Percentiles rank a stretch among this genome's conserved stretches.
These are phyloP conservation scores for Promerops cafer DNA, from an alignment of 2,113 vertebrate species.

Conservation along the genomic window DNA sequence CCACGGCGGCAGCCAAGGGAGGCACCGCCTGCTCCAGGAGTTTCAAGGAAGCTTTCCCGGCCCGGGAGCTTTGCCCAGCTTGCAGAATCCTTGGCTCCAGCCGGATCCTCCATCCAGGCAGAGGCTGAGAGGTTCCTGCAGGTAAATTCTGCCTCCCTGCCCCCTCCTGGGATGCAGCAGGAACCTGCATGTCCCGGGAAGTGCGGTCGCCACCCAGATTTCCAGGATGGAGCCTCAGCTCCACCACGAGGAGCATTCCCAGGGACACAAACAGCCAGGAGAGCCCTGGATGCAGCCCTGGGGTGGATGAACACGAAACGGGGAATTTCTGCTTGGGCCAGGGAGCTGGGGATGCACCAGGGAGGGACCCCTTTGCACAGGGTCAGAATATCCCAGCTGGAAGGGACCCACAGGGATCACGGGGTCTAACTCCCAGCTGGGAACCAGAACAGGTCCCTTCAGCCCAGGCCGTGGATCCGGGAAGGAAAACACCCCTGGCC, in stretches of 20 bases:
- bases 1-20: constrained; percentile 44
- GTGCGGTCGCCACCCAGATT: background rate
- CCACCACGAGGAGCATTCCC: background rate
- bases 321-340: fast-evolving
- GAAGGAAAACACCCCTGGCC: background rate
- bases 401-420: fast-evolving
- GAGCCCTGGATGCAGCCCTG: background rate
- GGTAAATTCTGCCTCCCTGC: constrained; percentile 24
- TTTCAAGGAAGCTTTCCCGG: constrained; percentile 40
- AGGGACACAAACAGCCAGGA: background rate
- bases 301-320: background rate
- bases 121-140: constrained; percentile 29
- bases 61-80: constrained; percentile 28
- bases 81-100: constrained; percentile 32
- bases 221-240: constrained; percentile 11
- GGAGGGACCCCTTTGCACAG: background rate
- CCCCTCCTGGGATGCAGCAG: background rate
- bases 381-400: background rate
- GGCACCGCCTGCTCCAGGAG: constrained; percentile 47
- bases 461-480: background rate
- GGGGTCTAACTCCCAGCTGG: background rate
- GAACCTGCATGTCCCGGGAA: background rate
- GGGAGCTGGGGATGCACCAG: background rate
- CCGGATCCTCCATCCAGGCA: background rate
- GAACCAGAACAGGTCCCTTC: background rate